A percentile compares a stretch with the other conserved stretches of the same genome.
phyloP scores from a whole-genome alignment of 2,797 vertebrate species.

The Ctenopoma multispine region DNA sequence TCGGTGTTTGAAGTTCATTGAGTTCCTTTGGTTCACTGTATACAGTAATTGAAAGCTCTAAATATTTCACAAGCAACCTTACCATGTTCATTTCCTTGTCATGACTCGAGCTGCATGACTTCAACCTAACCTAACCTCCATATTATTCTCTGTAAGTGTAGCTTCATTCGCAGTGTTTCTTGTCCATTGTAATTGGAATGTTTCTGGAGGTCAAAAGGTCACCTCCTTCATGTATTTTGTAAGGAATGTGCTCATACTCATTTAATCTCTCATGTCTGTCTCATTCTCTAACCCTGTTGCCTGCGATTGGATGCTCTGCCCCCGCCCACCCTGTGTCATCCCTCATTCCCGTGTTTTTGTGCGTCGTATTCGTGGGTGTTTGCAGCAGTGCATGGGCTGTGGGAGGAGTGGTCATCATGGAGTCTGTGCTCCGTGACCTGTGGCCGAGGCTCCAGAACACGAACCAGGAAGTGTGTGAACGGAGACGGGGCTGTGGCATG shows the following conservation, averaged over 20 bases:
- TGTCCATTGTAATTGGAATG: conserved; percentile 43
- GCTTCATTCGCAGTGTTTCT: conserved; percentile 37
- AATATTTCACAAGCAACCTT: conserved; percentile 29
- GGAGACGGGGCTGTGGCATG: conserved; percentile 87
- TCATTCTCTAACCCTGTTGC: conserved; percentile 62
- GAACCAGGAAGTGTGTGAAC: conserved; percentile 90
- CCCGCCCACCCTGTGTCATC: conserved; percentile 48
- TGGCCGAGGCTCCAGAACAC: conserved; percentile 92
- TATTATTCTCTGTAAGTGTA: conserved; percentile 49
- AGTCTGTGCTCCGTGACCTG: conserved; percentile 97
- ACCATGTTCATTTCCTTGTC: conserved; percentile 49
- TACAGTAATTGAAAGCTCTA: conserved; percentile 24
- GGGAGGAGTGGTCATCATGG: conserved; percentile 96
- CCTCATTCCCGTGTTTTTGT: conserved; percentile 70
- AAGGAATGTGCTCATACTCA: conserved; percentile 64
- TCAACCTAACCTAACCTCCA: conserved; percentile 65
- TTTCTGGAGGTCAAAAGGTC: conserved; percentile 39
- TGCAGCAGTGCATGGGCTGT: conserved; percentile 90
- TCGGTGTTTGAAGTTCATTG: conserved; percentile 30
- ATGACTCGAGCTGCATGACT: conserved; percentile 61
- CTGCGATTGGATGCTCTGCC: conserved; percentile 53
- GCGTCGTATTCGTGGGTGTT: conserved; percentile 81
- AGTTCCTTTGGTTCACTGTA: conserved; percentile 25
- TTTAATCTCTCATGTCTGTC: conserved; percentile 69
- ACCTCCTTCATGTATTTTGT: conserved; percentile 26